phyloP scores from a whole-genome alignment of 1,140 invertebrate species.

The Polypedilum pembai region DNA sequence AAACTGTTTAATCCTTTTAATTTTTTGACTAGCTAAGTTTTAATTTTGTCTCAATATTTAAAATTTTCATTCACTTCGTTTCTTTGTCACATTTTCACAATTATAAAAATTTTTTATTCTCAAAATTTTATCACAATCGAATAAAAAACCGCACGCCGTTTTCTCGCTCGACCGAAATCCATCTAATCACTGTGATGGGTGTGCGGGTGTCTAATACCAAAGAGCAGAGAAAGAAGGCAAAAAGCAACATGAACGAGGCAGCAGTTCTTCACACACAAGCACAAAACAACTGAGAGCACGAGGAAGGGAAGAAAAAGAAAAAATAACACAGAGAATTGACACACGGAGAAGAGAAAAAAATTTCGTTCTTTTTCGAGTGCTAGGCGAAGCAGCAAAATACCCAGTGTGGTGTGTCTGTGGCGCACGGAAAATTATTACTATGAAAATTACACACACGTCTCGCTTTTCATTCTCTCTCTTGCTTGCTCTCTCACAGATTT shows the following conservation, averaged over 20 bases:
- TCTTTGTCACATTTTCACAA: no score
- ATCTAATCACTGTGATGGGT: slow-evolving; percentile 10
- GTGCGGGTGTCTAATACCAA: slow-evolving; percentile 10
- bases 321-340: background rate
- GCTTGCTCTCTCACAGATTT: background rate
- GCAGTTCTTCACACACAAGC: background rate
- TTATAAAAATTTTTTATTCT: no score
- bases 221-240: background rate
- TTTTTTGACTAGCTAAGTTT: background rate
- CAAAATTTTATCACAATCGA: no score
- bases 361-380: background rate
- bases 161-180: slow-evolving; percentile 15
- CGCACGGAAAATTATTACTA: slow-evolving; percentile 17
- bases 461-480: background rate
- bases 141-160: background rate
- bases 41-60: no score
- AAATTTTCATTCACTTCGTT: no score
- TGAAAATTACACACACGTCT: background rate
- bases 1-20: background rate
- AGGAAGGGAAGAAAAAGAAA: background rate
- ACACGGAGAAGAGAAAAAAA: background rate
- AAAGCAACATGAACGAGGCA: background rate
- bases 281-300: background rate
- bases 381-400: slow-evolving; percentile 8
- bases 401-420: slow-evolving; percentile 6